Conservation (phyloP, 2,113 vertebrate species). For the Hippocampus zosterae region DNA sequence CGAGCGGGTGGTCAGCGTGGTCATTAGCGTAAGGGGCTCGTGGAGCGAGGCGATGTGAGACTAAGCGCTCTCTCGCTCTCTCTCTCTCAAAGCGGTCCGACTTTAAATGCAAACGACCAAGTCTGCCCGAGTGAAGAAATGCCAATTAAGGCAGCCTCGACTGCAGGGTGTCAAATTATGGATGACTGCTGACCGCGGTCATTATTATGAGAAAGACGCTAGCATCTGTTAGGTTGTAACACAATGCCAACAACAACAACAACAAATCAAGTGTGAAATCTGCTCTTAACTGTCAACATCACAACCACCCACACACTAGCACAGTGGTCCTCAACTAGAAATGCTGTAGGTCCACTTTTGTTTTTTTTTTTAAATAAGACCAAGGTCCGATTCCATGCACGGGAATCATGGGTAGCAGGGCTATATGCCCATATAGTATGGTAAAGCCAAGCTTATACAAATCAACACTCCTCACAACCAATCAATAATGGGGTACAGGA, state of each 20-base stretch:
- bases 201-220: neutral
- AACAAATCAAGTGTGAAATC: neutral
- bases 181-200: neutral
- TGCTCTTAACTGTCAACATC: neutral
- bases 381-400: no score
- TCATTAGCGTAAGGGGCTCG: neutral
- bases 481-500: no score
- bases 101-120: neutral
- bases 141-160: neutral
- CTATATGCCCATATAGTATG: no score
- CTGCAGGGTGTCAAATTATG: neutral
- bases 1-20: constrained; percentile 29
- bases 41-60: neutral
- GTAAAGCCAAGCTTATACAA: no score
- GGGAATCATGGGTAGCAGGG: no score
- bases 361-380: no score
- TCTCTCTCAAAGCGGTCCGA: neutral
- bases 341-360: no score
- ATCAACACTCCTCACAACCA: no score
- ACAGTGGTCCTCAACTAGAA: no score
- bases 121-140: neutral
- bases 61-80: neutral
- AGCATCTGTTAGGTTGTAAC: neutral
- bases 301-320: neutral
- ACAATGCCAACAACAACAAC: neutral